Percentiles rank a stretch among this genome's conserved stretches.
Evolutionary conservation across 2,113 vertebrate genomes (phyloP).

Genomic region (Phylloscopus trochiloides): DNA sequence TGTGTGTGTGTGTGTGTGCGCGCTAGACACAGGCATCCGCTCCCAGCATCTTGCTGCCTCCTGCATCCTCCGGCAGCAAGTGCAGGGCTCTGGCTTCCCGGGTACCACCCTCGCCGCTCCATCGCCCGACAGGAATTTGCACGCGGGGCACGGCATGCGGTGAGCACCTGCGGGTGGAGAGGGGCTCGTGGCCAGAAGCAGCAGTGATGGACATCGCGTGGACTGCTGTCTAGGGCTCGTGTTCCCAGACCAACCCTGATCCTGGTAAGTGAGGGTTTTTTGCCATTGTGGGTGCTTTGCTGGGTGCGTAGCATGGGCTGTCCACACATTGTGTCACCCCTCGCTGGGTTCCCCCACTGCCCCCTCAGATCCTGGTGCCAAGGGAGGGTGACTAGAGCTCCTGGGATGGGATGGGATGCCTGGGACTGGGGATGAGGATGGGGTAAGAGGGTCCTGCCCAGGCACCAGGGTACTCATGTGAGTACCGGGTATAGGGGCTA

Average conservation of each 20-base stretch:
- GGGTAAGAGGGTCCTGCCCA: background rate
- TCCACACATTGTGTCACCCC: rapidly evolving
- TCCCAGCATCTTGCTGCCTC: constrained; percentile 13
- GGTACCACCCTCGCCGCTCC: background rate
- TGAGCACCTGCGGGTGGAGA: background rate
- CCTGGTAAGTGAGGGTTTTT: background rate
- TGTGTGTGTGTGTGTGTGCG: background rate
- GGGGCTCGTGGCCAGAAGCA: background rate
- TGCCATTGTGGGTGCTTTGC: background rate
- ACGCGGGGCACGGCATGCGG: background rate
- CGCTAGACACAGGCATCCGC: constrained; percentile 31
- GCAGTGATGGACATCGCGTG: background rate
- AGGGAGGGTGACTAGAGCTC: background rate
- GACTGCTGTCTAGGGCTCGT: background rate
- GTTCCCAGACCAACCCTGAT: background rate
- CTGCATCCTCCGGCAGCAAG: constrained; percentile 27
- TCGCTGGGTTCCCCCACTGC: background rate
- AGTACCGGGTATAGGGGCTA: background rate
- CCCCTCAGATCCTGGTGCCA: rapidly evolving
- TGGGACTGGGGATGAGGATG: background rate
- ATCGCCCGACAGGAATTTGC: background rate
- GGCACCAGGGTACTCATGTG: background rate
- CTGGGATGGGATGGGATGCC: background rate
- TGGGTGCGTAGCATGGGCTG: background rate
- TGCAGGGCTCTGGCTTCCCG: background rate